A percentile compares a stretch with the other conserved stretches of the same genome.
phyloP scores from a whole-genome alignment of 1,140 invertebrate genomes.

The Drosophila ananassae region DNA sequence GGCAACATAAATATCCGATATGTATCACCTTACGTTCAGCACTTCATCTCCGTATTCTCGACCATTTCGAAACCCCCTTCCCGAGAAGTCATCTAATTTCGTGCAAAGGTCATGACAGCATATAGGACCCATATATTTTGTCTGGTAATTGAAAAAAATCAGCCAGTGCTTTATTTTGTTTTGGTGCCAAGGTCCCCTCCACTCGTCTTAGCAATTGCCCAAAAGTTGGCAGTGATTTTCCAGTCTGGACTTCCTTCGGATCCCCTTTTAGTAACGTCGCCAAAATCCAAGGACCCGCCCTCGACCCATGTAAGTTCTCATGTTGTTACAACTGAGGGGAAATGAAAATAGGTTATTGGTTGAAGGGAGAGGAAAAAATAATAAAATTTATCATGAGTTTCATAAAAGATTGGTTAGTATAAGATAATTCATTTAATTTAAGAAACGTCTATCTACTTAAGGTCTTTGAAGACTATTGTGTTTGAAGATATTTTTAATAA shows the following conservation, averaged over 20 bases:
- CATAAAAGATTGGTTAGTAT: neutral
- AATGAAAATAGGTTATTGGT: neutral
- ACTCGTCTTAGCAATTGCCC: constrained; percentile 41
- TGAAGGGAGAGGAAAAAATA: too few species aligned
- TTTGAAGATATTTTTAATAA: too few species aligned
- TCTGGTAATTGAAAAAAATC: constrained; percentile 74
- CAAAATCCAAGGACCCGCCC: constrained; percentile 25
- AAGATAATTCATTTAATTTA: neutral
- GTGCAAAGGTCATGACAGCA: constrained; percentile 68
- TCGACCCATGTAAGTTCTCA: constrained; percentile 10
- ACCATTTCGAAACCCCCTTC: neutral
- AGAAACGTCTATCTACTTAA: neutral
- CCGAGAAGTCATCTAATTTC: constrained; percentile 46
- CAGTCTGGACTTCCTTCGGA: constrained; percentile 38
- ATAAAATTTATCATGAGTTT: neutral
- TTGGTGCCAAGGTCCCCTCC: constrained; percentile 45
- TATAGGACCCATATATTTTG: constrained; percentile 66
- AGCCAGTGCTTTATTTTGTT: constrained; percentile 40
- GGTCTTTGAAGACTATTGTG: too few species aligned
- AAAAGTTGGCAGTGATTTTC: constrained; percentile 65
- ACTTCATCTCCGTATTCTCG: constrained; percentile 17
- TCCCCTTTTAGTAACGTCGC: constrained; percentile 22
- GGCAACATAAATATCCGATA: constrained; percentile 46
- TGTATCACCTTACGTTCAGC: constrained; percentile 40
- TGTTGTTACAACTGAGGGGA: constrained; percentile 1